Conservation (phyloP, 2,888 invertebrate genomes). For the Acleris sparsana region DNA sequence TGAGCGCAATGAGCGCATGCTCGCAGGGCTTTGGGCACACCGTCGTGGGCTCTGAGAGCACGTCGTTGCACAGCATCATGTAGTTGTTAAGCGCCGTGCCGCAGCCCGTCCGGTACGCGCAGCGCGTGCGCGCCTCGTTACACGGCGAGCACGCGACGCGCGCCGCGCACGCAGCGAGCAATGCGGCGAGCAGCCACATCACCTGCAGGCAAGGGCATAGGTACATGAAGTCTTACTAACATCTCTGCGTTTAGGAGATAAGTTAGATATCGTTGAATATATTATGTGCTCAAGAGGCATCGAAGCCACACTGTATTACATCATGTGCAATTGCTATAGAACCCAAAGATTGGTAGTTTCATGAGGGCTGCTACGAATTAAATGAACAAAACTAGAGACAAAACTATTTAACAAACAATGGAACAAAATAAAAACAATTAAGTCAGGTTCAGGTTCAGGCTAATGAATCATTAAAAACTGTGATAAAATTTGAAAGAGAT, state of each 20-base stretch:
- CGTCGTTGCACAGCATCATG: constrained; percentile 87
- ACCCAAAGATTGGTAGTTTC: no score
- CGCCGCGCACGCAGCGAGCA: constrained; percentile 58
- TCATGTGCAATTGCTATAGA: no score
- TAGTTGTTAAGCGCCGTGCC: constrained; percentile 90
- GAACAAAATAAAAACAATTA: no score
- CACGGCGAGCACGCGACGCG: constrained; percentile 75
- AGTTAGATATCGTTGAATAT: no score
- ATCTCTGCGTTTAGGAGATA: no score
- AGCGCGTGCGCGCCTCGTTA: constrained; percentile 87
- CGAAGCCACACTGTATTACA: no score
- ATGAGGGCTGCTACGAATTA: no score
- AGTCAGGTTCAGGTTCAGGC: no score
- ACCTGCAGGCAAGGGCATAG: constrained; percentile 54
- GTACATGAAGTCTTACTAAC: not conserved
- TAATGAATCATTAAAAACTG: no score
- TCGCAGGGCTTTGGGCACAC: constrained; percentile 89
- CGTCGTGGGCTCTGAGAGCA: constrained; percentile 83
- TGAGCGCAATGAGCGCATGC: constrained; percentile 90
- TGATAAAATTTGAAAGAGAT: not conserved
- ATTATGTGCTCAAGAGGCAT: no score
- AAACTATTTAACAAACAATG: no score
- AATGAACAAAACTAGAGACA: no score
- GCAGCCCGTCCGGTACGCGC: constrained; percentile 90
- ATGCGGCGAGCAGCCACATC: constrained; percentile 70